phyloP scores from a whole-genome alignment of 2,888 invertebrate species.

The Pemphredon lugubris region DNA sequence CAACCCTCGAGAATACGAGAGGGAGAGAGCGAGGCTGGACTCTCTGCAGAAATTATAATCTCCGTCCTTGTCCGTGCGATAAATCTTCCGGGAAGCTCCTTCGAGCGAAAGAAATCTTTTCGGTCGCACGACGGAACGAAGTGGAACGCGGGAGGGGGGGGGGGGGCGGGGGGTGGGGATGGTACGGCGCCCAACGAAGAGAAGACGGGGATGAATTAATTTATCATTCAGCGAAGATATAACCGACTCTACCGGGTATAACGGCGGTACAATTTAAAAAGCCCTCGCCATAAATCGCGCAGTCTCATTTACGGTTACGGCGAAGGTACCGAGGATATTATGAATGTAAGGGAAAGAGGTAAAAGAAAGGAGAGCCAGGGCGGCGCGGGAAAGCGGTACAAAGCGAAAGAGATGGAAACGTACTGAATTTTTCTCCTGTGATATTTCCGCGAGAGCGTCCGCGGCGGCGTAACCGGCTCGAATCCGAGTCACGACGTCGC shows the following conservation, averaged over 20 bases:
- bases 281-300: conserved; percentile 44
- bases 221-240: conserved; percentile 44
- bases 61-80: conserved; percentile 28
- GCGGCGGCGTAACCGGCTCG: conserved; percentile 41
- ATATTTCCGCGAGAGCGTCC: conserved; percentile 18
- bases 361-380: not conserved
- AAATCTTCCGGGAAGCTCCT: conserved; percentile 38
- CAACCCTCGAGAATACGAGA: not conserved
- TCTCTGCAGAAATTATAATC: conserved; percentile 38
- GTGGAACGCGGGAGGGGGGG: not conserved
- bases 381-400: not conserved
- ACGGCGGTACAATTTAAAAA: conserved; percentile 42
- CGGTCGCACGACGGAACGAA: conserved; percentile 4
- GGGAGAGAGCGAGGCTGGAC: conserved; percentile 24
- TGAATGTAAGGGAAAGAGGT: conserved; percentile 37
- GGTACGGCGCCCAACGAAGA: not conserved
- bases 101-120: conserved; percentile 35
- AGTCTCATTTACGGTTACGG: conserved; percentile 38
- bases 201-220: conserved; percentile 40
- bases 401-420: conserved; percentile 31
- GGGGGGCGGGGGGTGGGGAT: not conserved
- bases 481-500: conserved; percentile 44
- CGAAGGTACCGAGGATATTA: conserved; percentile 37
- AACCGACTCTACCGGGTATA: conserved; percentile 1
- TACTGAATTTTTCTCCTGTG: conserved; percentile 44